Conservation (phyloP, 2,888 invertebrate genomes). For the Parapristionchus giblindavisi region DNA sequence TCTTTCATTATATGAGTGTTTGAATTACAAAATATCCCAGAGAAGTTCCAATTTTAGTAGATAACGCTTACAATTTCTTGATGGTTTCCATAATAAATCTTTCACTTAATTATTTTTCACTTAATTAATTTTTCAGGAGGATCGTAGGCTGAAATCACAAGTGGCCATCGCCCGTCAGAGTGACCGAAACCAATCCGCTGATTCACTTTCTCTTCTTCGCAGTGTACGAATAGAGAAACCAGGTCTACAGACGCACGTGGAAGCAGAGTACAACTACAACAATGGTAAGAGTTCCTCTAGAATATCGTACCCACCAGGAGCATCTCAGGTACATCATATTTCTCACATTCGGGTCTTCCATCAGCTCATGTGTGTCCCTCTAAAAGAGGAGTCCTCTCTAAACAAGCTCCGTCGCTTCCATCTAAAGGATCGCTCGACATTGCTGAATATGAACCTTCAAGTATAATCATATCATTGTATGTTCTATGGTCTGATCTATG, state of each 20-base stretch:
- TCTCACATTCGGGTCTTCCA: neutral
- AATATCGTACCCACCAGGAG: neutral
- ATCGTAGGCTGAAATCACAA: neutral
- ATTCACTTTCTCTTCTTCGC: conserved; percentile 5
- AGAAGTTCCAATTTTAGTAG: too few species aligned
- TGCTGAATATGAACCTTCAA: neutral
- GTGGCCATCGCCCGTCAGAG: conserved; percentile 1
- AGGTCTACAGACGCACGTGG: neutral
- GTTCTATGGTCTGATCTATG: too few species aligned
- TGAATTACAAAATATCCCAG: too few species aligned
- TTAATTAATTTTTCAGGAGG: neutral
- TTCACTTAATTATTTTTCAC: neutral
- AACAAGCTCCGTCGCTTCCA: neutral
- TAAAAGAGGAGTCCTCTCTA: neutral
- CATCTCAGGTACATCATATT: conserved; percentile 7
- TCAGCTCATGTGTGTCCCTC: conserved; percentile 19
- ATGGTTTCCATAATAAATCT: too few species aligned
- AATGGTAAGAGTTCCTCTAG: conserved; percentile 14
- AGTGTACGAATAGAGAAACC: conserved; percentile 32
- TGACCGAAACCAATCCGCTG: conserved; percentile 31
- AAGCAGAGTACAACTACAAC: conserved; percentile 4
- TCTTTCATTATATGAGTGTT: too few species aligned
- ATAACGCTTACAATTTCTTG: too few species aligned
- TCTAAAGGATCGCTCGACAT: neutral
- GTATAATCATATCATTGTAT: too few species aligned